Evolutionary conservation across 2,797 vertebrate species (phyloP).

Genomic region (Lophotriccus pileatus): DNA sequence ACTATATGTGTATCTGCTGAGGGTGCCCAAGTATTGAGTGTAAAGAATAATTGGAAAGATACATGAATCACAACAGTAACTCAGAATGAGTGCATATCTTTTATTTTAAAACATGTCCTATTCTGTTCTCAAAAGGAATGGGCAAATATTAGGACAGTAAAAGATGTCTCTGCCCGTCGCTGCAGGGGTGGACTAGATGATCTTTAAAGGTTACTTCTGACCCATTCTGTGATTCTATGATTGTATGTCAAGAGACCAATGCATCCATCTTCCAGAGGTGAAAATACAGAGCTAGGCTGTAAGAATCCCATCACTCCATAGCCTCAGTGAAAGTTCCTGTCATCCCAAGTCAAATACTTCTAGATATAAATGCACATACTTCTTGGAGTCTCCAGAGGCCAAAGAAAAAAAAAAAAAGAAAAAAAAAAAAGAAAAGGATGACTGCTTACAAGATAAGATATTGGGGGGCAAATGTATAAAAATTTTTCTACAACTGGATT

Average conservation of each 20-base stretch:
- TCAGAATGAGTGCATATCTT: background rate
- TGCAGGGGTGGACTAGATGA: background rate
- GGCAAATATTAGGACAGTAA: background rate
- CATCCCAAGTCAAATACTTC: background rate
- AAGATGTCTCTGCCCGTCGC: background rate
- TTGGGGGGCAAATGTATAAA: background rate
- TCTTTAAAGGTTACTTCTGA: background rate
- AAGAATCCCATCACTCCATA: background rate
- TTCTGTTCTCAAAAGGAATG: background rate
- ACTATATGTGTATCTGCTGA: background rate
- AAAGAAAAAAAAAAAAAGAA: fast-evolving
- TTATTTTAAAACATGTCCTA: background rate
- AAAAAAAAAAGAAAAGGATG: fast-evolving
- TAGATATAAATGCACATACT: background rate
- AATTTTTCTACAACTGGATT: background rate
- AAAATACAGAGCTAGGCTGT: background rate
- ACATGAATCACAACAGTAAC: background rate
- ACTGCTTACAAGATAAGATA: background rate
- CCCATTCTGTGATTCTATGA: background rate
- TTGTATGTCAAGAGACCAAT: background rate
- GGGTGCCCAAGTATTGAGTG: fast-evolving
- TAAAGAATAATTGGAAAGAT: background rate
- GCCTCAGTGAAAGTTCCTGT: background rate
- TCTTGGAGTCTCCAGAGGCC: background rate
- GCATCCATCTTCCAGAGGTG: background rate